Evolutionary conservation across 2,113 vertebrate genomes (phyloP), one percentile per base, ranked within the genome.

Genomic region (Tretioscincus oriximinensis): DNA sequence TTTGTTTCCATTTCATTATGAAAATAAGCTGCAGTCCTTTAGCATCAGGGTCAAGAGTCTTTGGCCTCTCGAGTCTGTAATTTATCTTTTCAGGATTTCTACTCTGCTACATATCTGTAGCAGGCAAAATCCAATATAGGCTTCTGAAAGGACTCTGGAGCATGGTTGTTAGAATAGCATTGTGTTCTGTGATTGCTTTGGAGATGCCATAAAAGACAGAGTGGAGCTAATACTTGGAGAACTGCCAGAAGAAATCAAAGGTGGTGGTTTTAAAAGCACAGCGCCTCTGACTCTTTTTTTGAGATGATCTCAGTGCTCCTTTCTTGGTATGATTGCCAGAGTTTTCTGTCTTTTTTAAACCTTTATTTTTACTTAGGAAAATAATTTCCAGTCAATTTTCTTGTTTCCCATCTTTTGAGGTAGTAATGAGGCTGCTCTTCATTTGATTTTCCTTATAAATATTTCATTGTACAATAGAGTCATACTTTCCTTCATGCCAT

Each of bases 1-100:
- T 83, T 87, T 88, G 66, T 71, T 81, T 83, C 87, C 78, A 74
- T 18, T 89, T 76, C 87, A 90, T 92, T 90, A 88, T 89, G 89
- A 83, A 92, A 88, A 88, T 58, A 76, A 41, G 81, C 28, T 88
- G 72, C 47, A 85, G 22, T 51, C 84, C 66, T 77, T 81, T 84
- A 76, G 69, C 86, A 85, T 66, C 47, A 64, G 77, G 68, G 83
- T 77, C 73, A 80, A 28, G 81, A 85, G 63, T 77, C 79, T 78
- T 85, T 51, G 74, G 64, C 20, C 58, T 85, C 31, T 24, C 24
- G 66, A 35, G 54, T 29, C 76, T 21, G 11, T 85, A 79, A 28
- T 84, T 88, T 29, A 70, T 81, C 22, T 86, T 86, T 85, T 9
- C 47, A 74, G 31, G 29, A 26, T 86, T 76, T 81, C 72, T 83